Evolutionary conservation across 2,113 vertebrate species (phyloP).

Genomic region (Crotalus horridus): DNA sequence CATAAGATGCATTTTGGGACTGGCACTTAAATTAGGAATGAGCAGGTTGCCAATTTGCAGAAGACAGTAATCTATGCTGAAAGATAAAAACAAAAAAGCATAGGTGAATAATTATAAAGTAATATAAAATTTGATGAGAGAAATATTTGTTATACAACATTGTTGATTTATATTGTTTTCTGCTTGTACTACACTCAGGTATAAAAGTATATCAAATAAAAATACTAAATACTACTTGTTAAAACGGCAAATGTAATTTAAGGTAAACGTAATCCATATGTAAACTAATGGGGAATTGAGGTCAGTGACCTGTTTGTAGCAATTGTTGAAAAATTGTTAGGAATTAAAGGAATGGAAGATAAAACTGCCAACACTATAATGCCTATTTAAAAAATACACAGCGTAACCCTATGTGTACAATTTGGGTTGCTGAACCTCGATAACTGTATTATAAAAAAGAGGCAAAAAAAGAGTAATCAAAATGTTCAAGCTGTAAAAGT

Average conservation of each 20-base stretch:
- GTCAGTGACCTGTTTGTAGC: background rate
- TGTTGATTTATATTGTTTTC: background rate
- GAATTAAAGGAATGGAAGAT: background rate
- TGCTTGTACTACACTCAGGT: background rate
- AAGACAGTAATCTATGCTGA: background rate
- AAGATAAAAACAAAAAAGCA: background rate
- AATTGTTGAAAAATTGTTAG: background rate
- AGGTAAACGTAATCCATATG: background rate
- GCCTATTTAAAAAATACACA: background rate
- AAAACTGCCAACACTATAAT: background rate
- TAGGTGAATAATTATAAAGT: background rate
- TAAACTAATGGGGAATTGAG: background rate
- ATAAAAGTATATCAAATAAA: background rate
- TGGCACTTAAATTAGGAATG: background rate
- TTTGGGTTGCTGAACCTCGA: background rate
- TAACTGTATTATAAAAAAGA: background rate
- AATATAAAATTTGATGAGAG: background rate
- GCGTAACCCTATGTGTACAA: background rate
- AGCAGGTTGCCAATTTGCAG: background rate
- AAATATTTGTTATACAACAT: background rate
- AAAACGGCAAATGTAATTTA: background rate
- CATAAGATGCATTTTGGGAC: background rate
- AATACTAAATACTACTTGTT: background rate
- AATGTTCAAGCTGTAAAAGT: background rate
- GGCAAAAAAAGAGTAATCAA: background rate